These are phyloP conservation scores for Hestina assimilis DNA, from an alignment of 1,140 invertebrate species.

Conservation along the genomic window DNA sequence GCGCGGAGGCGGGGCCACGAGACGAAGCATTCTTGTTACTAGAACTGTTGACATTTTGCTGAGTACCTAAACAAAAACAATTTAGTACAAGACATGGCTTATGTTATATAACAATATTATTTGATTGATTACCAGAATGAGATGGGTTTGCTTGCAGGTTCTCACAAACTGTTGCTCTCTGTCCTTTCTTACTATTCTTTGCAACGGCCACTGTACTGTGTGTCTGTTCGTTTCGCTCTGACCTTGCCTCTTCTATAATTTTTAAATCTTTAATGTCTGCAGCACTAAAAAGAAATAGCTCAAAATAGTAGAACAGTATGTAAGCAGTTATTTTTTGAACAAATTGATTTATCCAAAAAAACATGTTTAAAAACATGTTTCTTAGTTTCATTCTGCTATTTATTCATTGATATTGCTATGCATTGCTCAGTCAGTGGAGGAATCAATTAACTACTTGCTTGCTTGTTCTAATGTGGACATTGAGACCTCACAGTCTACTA, in stretches of 20 bases:
- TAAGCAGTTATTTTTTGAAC: too few relatives aligned
- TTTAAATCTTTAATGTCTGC: conserved; percentile 70
- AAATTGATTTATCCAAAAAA: too few relatives aligned
- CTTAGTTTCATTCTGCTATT: too few relatives aligned
- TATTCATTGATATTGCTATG: too few relatives aligned
- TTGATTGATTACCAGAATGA: conserved; percentile 35
- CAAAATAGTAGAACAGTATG: too few relatives aligned
- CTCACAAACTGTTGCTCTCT: conserved; percentile 62
- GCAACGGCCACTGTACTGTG: conserved; percentile 71
- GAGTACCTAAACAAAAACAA: conserved; percentile 10
- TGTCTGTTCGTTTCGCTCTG: conserved; percentile 44
- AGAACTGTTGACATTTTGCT: conserved; percentile 21
- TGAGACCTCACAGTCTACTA: too few relatives aligned
- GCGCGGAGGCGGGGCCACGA: conserved; percentile 5
- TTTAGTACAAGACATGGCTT: not conserved
- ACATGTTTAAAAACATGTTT: not conserved
- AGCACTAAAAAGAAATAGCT: conserved; percentile 44
- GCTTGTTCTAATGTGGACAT: too few relatives aligned
- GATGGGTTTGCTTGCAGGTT: conserved; percentile 60
- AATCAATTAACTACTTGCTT: too few relatives aligned
- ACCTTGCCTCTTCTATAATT: conserved; percentile 60
- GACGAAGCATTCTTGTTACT: conserved; percentile 13
- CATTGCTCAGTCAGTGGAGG: too few relatives aligned
- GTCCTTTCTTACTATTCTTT: conserved; percentile 53
- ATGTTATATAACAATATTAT: not conserved